Conservation (phyloP, 2,797 vertebrate genomes). For the Vireo griseus region DNA sequence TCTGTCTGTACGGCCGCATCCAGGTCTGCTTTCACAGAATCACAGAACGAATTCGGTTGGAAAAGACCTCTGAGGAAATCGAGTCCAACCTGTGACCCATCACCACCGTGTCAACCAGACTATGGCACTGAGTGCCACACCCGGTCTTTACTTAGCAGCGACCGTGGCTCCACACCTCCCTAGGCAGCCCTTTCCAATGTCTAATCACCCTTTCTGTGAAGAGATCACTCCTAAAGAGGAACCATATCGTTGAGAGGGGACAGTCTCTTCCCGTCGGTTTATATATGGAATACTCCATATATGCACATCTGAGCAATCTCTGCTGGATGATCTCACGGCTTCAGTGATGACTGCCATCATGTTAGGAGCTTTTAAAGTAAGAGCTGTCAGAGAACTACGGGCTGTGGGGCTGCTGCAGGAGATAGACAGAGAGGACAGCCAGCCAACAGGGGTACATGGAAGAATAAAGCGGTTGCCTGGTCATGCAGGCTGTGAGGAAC, state of each 20-base stretch:
- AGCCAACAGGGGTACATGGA: too few relatives aligned
- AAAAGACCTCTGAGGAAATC: background rate
- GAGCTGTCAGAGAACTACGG: background rate
- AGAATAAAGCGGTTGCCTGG: background rate
- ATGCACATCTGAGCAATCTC: background rate
- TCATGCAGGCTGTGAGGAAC: background rate
- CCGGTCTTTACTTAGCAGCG: background rate
- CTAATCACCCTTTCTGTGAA: background rate
- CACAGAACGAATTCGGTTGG: accelerated
- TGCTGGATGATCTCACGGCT: background rate
- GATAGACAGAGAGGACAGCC: background rate
- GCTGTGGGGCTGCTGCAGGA: background rate
- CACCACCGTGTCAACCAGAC: too few relatives aligned
- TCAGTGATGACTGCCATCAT: accelerated
- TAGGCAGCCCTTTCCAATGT: too few relatives aligned
- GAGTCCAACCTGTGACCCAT: background rate
- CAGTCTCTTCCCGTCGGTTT: background rate
- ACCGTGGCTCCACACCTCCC: background rate
- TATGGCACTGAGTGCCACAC: background rate
- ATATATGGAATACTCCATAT: too few relatives aligned
- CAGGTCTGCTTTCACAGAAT: background rate
- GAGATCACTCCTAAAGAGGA: background rate
- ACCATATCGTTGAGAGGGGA: too few relatives aligned
- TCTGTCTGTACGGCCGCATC: accelerated
- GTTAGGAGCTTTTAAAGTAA: background rate